Base-by-base conservation (phyloP, 2,113 vertebrate genomes). In the Vulpes ferrilata region DNA sequence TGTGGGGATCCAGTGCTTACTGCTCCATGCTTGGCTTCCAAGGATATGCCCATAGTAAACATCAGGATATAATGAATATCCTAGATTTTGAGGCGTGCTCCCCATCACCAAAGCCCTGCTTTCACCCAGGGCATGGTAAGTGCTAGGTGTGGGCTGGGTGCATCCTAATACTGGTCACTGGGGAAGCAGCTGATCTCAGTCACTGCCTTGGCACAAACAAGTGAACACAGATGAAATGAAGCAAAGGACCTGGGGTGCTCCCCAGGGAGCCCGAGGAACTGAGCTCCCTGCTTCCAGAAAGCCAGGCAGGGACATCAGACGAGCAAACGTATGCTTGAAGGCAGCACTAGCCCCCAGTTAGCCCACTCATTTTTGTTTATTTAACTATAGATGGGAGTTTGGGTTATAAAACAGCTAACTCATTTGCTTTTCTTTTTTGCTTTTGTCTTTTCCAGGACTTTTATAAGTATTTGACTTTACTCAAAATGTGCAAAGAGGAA, bases 401-500 rank as follows among this genome's bases (percentile, higher is more conserved):
- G 19, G 30, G 19, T 79, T 65, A 9, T 88, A 73, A 97, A 83
- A 74, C 57, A 65, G 10, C 81, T n/a, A 87, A 96, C 60, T 3
- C 80, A 86, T 95, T 79, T 93, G 16, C 95, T 60, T 87, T 55
- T 98, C 25, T 96, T 98, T 83, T 98, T 38, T 98, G 53, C 96
- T 98, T 88, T 71, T 95, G n/a, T 93, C 97, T 97, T 98, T 96
- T 96, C 95, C 97, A 99, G 99, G 98, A 98, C 97, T 69, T 97
- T 98, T 96, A 76, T 96, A 97, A 88, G 90, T 89, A 80, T 96
- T 95, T 96, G 96, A 97, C 97, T 93, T 94, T 64, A 95, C 95
- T 89, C 99, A 99, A 99, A 99, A 99, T 99, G 99, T 97, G 97
- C 98, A 99, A 98, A 98, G 99, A 98, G 98, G 98, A 99, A 99